These are phyloP conservation scores for Manacus vitellinus DNA, from an alignment of 2,113 vertebrate species.

Conservation along the genomic window DNA sequence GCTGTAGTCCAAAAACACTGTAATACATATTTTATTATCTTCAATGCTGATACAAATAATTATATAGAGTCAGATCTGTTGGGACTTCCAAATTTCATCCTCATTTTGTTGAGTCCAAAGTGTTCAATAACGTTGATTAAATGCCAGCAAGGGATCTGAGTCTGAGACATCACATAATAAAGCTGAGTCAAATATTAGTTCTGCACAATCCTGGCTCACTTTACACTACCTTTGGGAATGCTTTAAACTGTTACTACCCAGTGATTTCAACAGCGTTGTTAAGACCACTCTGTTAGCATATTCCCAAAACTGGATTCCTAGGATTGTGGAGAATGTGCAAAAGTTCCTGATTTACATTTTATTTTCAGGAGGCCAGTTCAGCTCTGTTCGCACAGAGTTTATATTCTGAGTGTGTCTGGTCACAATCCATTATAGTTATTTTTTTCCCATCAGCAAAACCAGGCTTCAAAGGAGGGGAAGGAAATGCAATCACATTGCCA, in stretches of 20 bases:
- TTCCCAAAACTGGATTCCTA: not conserved
- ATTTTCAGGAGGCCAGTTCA: not conserved
- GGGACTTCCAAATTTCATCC: not conserved
- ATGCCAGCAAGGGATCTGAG: not conserved
- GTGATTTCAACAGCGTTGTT: not conserved
- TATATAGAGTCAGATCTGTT: not conserved
- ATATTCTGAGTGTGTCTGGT: not conserved
- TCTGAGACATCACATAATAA: constrained; percentile 21
- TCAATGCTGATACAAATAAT: not conserved
- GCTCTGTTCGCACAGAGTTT: not conserved
- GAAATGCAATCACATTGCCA: not conserved
- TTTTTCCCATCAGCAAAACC: not conserved
- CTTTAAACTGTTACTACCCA: not conserved
- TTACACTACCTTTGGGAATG: constrained; percentile 11
- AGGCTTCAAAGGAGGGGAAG: not conserved
- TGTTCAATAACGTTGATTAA: constrained; percentile 37
- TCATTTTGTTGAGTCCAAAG: not conserved
- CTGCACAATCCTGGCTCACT: not conserved
- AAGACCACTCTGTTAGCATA: not conserved
- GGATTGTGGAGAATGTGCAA: not conserved
- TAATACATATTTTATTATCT: not conserved
- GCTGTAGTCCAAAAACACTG: not conserved
- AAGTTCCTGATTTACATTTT: not conserved
- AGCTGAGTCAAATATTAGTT: constrained; percentile 51
- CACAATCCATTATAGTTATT: not conserved